Evolutionary conservation across 2,888 invertebrate species (phyloP).

Genomic region (Pandemis heparana): DNA sequence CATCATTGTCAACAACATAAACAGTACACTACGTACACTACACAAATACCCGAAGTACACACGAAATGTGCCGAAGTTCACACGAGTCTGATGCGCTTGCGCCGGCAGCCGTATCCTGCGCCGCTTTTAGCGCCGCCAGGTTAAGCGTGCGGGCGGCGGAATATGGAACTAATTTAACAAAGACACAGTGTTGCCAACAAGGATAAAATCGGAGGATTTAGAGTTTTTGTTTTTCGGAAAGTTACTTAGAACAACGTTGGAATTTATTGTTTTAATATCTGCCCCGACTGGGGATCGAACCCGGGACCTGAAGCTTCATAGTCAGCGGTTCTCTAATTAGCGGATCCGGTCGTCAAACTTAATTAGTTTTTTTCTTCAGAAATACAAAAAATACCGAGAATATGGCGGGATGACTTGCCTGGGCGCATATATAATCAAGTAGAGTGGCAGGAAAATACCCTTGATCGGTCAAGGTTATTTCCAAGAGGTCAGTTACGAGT

Average conservation of each 20-base stretch:
- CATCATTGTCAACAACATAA: constrained; percentile 65
- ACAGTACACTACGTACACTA: constrained; percentile 32
- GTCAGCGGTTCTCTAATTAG: not conserved
- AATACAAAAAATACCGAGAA: no score
- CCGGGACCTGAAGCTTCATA: no score
- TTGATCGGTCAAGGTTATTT: no score
- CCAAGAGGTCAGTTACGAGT: no score
- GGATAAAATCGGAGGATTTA: not conserved
- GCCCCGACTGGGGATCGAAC: no score
- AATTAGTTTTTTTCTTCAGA: no score
- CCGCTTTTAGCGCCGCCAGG: constrained; percentile 1
- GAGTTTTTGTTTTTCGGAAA: not conserved
- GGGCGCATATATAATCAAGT: no score
- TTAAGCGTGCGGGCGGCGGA: constrained; percentile 6
- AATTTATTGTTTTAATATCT: no score
- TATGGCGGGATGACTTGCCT: no score
- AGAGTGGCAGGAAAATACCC: no score
- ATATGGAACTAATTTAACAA: not conserved
- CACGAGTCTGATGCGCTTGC: not conserved
- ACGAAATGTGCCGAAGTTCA: constrained; percentile 11
- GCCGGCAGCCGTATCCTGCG: constrained; percentile 19
- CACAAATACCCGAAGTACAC: constrained; percentile 19
- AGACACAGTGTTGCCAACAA: not conserved
- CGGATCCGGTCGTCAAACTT: not conserved
- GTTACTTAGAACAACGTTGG: not conserved